Evolutionary conservation across 2,888 invertebrate species (phyloP), one percentile per base, ranked within the genome.

Genomic region (Chloromyia formosa): DNA sequence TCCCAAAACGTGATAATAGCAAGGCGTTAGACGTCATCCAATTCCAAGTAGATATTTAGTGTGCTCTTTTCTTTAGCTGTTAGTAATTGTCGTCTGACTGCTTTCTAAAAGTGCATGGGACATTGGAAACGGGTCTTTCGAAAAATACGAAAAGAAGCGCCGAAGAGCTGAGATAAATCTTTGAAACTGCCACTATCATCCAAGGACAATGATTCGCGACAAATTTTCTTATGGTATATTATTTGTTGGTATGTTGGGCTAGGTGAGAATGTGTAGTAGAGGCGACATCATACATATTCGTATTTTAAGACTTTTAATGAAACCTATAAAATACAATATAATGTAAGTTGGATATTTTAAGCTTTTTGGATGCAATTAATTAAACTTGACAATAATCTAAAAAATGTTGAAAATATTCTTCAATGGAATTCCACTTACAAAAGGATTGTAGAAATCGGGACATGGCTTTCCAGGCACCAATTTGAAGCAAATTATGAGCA

Each of bases 11-110:
- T 56, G 71, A 42, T 71, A 40, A 40, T 56, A 27, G 68, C 54
- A 42, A 66, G 20, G 56, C 16, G 56, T 71, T 71, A 71, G 53
- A 71, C 49, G 58, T 56, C 71, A 71, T 71, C 20, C 42, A 56
- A 56, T 71, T 71, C 56, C 42, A 27, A 35, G 71, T 9, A 20
- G 71, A 58, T 58, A 71, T 71, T 71, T 58, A 58, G 40, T 27
- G 56, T 18, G n/a, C 54, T 45, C 54, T 40, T n/a, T n/a, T 62
- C 18, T 27, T 27, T 62, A 40, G 16, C 40, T 62, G 62, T n/a
- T 9, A 16, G n/a, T 40, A 62, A 35, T 62, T 62, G 40, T 40
- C 40, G 40, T 49, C 49, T 49, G 49, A 49, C 49, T 49, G 49
- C 14, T 49, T 49, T 49, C 14, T n/a, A 49, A 12, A 49, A 49